phyloP scores from a whole-genome alignment of 2,113 vertebrate species.

The Grantiella picta region DNA sequence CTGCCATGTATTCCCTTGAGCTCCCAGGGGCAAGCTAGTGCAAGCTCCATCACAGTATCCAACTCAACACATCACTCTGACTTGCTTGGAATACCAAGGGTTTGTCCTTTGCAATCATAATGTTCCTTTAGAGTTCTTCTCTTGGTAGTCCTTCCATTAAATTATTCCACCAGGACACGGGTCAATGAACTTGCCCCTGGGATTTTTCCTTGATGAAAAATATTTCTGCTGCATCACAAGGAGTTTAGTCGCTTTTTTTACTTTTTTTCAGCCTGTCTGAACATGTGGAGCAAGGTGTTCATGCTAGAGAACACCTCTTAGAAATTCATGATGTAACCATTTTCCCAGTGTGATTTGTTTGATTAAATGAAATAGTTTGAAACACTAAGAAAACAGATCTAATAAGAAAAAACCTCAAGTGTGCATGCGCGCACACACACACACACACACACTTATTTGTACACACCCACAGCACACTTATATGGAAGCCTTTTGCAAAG shows the following conservation, averaged over 20 bases:
- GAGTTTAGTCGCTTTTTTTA: neutral
- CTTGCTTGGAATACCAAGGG: neutral
- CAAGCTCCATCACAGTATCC: neutral
- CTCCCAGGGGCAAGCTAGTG: neutral
- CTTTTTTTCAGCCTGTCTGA: neutral
- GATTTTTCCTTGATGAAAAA: neutral
- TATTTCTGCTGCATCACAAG: neutral
- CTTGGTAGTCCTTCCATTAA: neutral
- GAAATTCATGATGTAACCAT: neutral
- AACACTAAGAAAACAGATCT: neutral
- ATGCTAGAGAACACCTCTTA: neutral
- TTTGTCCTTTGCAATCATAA: neutral
- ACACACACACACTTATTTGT: accelerated
- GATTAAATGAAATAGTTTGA: neutral
- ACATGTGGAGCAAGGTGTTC: neutral
- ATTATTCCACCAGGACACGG: neutral
- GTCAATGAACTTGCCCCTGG: neutral
- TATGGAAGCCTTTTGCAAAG: neutral
- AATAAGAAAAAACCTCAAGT: neutral
- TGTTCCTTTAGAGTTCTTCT: neutral
- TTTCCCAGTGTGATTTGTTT: neutral
- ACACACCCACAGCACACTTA: neutral
- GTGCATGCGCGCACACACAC: neutral
- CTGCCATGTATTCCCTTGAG: neutral
- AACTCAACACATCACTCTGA: neutral